Conservation (phyloP, 2,888 invertebrate species). For the Apomyelois bistriatella region DNA sequence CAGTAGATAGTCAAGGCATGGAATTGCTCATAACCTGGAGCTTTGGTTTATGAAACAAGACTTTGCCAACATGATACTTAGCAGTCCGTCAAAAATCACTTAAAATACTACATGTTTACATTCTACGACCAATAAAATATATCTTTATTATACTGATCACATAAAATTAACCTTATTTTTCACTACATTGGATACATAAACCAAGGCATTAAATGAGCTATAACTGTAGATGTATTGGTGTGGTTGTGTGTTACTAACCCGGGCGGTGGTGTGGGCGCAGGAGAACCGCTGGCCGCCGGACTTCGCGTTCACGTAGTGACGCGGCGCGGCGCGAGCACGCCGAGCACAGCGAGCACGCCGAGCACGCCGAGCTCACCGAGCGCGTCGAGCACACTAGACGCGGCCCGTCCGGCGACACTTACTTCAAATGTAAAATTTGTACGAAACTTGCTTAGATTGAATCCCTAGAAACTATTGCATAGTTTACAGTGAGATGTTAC, state of each 20-base stretch:
- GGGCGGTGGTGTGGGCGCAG: constrained; percentile 49
- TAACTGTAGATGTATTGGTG: neutral
- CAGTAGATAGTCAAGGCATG: neutral
- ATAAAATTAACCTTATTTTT: no score
- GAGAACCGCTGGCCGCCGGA: constrained; percentile 72
- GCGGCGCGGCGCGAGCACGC: constrained; percentile 19
- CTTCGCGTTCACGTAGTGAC: constrained; percentile 70
- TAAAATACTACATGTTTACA: no score
- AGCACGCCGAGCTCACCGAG: constrained; percentile 10
- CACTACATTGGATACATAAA: neutral
- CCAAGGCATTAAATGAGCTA: neutral
- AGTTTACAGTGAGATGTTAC: constrained; percentile 32
- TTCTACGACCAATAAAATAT: no score
- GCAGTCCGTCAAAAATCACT: no score
- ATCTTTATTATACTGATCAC: no score
- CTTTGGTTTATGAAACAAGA: neutral
- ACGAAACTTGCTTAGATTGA: constrained; percentile 28
- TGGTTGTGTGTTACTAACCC: constrained; percentile 37
- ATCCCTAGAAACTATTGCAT: constrained; percentile 17
- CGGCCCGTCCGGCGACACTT: constrained; percentile 11
- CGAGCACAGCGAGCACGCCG: constrained; percentile 9
- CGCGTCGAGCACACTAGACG: constrained; percentile 5
- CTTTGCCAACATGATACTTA: neutral
- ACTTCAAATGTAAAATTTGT: constrained; percentile 52
- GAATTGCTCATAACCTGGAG: neutral